Percentiles rank a stretch among this genome's conserved stretches.
phyloP scores from a whole-genome alignment of 2,888 invertebrate genomes.

The Thera britannica region DNA sequence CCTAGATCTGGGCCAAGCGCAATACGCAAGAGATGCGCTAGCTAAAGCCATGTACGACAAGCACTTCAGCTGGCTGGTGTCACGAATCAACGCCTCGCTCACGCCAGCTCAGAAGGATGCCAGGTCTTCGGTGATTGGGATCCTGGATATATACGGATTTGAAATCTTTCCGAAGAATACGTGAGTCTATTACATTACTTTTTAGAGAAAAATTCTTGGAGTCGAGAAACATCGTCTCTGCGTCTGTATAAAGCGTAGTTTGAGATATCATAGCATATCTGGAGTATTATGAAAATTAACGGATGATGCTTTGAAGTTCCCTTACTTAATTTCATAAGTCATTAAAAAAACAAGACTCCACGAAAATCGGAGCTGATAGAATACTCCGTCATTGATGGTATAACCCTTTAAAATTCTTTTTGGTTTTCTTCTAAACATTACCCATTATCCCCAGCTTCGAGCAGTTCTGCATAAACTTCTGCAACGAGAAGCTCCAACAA shows the following conservation, averaged over 20 bases:
- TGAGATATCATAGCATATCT: too few relatives aligned
- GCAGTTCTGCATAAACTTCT: conserved; percentile 98
- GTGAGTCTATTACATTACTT: conserved; percentile 60
- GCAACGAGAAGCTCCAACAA: conserved; percentile 97
- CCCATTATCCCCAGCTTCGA: conserved; percentile 85
- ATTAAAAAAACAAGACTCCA: too few relatives aligned
- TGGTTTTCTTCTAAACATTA: background rate
- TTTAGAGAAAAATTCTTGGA: too few relatives aligned
- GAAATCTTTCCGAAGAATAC: conserved; percentile 96
- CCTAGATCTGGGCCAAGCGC: conserved; percentile 91
- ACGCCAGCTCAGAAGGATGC: conserved; percentile 84
- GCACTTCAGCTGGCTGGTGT: conserved; percentile 95
- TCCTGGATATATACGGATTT: conserved; percentile 97
- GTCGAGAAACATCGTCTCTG: too few relatives aligned
- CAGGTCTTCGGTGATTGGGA: conserved; percentile 91
- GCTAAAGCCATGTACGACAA: conserved; percentile 96
- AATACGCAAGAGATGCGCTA: conserved; percentile 94
- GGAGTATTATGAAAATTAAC: too few relatives aligned
- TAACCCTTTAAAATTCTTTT: background rate
- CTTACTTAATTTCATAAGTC: too few relatives aligned
- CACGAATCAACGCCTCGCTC: conserved; percentile 90
- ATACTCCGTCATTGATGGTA: too few relatives aligned
- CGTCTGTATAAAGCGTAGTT: too few relatives aligned
- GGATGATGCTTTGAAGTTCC: too few relatives aligned
- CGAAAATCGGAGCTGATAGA: too few relatives aligned